Evolutionary conservation across 2,797 vertebrate species (phyloP).

Genomic region (Masticophis lateralis): DNA sequence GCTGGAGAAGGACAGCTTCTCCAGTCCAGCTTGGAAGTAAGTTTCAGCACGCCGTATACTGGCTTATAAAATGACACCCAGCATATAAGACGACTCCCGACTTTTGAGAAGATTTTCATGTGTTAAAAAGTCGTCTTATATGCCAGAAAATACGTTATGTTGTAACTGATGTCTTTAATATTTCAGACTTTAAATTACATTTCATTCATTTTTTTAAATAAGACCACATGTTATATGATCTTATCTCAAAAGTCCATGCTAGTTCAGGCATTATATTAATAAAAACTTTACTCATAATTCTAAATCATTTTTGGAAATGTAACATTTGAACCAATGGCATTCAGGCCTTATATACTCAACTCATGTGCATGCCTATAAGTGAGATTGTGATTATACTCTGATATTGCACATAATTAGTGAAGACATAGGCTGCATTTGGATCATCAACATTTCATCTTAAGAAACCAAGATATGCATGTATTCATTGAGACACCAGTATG

Average conservation of each 20-base stretch:
- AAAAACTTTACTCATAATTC: background rate
- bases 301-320: background rate
- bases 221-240: background rate
- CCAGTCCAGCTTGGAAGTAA: no score
- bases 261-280: background rate
- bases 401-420: background rate
- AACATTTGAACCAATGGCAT: background rate
- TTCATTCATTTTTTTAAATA: background rate
- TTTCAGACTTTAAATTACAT: rapidly evolving
- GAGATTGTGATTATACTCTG: background rate
- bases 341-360: background rate
- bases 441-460: background rate
- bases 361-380: background rate
- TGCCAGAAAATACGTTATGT: no score
- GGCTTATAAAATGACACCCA: no score
- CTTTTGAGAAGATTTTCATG: no score
- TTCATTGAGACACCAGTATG: background rate
- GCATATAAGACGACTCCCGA: no score
- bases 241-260: background rate
- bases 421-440: background rate
- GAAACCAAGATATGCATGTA: background rate
- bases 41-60: no score
- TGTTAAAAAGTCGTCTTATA: no score
- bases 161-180: rapidly evolving
- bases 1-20: no score